Base-by-base conservation (phyloP, 2,797 vertebrate genomes). In the Pangasius mekongensis region DNA sequence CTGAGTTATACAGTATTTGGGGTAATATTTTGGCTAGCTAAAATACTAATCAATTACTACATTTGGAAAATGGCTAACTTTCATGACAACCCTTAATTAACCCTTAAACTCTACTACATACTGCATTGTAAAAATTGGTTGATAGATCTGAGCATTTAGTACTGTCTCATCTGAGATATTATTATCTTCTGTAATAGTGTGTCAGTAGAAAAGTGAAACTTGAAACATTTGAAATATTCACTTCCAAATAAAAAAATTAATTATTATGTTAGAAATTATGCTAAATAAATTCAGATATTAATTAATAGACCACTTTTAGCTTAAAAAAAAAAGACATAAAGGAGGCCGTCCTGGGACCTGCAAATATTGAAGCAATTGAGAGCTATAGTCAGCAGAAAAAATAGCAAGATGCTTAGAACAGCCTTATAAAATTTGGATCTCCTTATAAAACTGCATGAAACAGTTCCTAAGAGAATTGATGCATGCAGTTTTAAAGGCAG, bases 391-490 rank as follows among this genome's bases (percentile, higher is more conserved):
- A 81, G 78, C 78, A 60, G 20, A 27, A 81, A 39, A 81, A 81
- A 80, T 24, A 36, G 9, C 33, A 58, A 81, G 54, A 81, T 81
- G 54, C 54, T 60, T 81, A 39, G 0, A 81, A 27, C 78, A 60
- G 56, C 54, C 33, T 58, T 60, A 81, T 60, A 58, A 81, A 81
- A 81, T 60, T 24, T 22, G 18, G 33, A 81, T 81, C 33, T 81
- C 22, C 22, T 81, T 81, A 81, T 81, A 39, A 81, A 81, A 81
- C 3, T 24, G 33, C 56, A 39, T 3, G 33, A 58, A 18, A 81
- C 20, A 24, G 20, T 39, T 81, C 78, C 78, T 81, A 39, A 24
- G 54, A 81, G 54, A 81, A 81, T 60, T 24, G 78, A 60, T 36
- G 33, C 20, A 24, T 81, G 33, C 54, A 27, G 78, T 80, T 81